Base-by-base conservation (phyloP, 1,140 invertebrate species). In the Aphelinus certus region DNA sequence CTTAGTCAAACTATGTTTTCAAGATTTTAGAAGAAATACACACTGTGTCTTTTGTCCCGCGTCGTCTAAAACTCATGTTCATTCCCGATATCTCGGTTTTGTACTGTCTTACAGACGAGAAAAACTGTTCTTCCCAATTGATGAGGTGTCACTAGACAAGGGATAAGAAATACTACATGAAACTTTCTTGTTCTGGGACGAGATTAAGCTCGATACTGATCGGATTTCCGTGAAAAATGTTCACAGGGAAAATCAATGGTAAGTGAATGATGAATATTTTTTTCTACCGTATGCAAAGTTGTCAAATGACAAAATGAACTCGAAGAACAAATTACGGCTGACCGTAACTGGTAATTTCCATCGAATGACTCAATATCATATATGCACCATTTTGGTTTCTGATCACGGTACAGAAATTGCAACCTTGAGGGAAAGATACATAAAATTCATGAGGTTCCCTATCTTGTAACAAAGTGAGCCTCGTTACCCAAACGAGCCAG, bases 391-490 rank as follows among this genome's bases (percentile, higher is more conserved):
- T 26, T 26, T 26, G 26, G 26, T 26, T 26, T 26, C 26, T 26
- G 26, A 26, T 26, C 26, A 26, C 26, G 26, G 26, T 26, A 26
- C 26, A 26, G 26, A 26, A 26, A 26, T 26, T 26, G 26, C 26
- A 26, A 26, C 26, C 26, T 26, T 26, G 26, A 26, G 26, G 26
- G 26, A 26, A 26, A 26, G 26, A 26, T 26, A 45, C 42, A 60
- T 4, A 45, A 70, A 70, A 75, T 75, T 69, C 65, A 70, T 58
- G 51, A 70, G 53, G 65, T 10, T 64, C 62, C 26, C 51, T 70
- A 75, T 75, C 72, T 68, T 10, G 10, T 7, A 58, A 73, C 64
- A 73, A 26, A 43, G 26, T 65, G 6, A 63, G 58, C 7, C 58
- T 68, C 65, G 57, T 68, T 68, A 68, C 66, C 9, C 47, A 61